Evolutionary conservation across 2,888 invertebrate genomes (phyloP).

Genomic region (Lasioglossum vierecki): DNA sequence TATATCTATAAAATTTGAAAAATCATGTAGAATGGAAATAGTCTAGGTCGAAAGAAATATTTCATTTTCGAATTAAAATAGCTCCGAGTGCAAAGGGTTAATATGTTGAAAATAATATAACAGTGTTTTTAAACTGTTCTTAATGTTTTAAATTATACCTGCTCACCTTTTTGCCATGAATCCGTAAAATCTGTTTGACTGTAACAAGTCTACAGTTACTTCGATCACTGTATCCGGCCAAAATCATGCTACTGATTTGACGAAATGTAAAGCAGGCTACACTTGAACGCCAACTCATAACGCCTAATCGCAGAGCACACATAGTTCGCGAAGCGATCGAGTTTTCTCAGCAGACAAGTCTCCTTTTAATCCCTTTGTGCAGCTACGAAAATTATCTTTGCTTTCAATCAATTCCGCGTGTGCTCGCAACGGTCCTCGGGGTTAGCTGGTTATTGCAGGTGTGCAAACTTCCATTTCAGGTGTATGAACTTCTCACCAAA

Average conservation of each 20-base stretch:
- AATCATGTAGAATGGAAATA: no score
- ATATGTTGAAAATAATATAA: no score
- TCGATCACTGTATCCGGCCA: neutral
- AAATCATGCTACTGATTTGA: neutral
- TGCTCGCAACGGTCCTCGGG: constrained; percentile 16
- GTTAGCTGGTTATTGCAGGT: constrained; percentile 53
- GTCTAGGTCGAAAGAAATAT: no score
- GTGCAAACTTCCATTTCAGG: constrained; percentile 64
- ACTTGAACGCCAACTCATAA: neutral
- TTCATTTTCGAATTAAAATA: no score
- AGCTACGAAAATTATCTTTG: constrained; percentile 47
- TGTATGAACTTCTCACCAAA: constrained; percentile 58
- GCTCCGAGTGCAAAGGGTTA: no score
- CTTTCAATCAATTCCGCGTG: constrained; percentile 52
- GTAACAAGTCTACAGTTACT: neutral
- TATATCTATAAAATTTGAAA: no score
- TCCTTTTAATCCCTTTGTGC: constrained; percentile 19
- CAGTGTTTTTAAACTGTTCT: neutral
- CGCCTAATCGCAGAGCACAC: neutral
- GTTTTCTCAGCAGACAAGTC: neutral
- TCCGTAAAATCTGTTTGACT: neutral
- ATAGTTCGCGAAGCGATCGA: neutral
- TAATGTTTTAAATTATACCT: neutral
- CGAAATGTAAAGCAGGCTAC: neutral
- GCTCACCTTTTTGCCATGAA: neutral